Evolutionary conservation across 2,113 vertebrate genomes (phyloP).

Genomic region (Drymodes brunneopygia): DNA sequence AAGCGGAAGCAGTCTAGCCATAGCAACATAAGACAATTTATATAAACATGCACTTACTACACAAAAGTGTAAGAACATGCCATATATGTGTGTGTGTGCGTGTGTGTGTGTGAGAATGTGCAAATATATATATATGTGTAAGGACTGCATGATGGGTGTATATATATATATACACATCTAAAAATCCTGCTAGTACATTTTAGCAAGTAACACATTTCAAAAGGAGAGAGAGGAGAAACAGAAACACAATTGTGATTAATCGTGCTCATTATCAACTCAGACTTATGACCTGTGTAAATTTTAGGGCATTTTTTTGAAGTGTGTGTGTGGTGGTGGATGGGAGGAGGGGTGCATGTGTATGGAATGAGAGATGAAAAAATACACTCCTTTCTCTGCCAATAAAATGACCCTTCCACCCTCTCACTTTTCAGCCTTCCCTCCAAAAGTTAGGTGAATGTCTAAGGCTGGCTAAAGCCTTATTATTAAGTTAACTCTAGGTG

Average conservation of each 20-base stretch:
- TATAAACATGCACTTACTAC: not conserved
- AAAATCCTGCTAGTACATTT: slow-evolving; percentile 25
- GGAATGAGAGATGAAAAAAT: slow-evolving; percentile 53
- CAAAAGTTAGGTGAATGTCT: slow-evolving; percentile 48
- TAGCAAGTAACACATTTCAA: slow-evolving; percentile 40
- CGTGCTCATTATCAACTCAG: slow-evolving; percentile 48
- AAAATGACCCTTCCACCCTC: slow-evolving; percentile 5
- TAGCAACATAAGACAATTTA: not conserved
- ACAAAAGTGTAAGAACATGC: not conserved
- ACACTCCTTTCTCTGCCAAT: not conserved
- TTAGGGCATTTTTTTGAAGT: slow-evolving; percentile 31
- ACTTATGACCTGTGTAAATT: slow-evolving; percentile 36
- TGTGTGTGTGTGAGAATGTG: not conserved
- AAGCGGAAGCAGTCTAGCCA: not conserved
- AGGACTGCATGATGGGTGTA: not conserved
- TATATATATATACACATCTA: not conserved
- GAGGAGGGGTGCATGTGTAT: slow-evolving; percentile 17
- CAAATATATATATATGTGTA: not conserved
- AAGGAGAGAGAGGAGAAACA: slow-evolving; percentile 17
- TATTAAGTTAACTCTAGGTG: slow-evolving; percentile 63
- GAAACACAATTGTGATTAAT: slow-evolving; percentile 66
- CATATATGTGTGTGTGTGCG: too few relatives aligned
- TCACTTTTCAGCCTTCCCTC: slow-evolving; percentile 9
- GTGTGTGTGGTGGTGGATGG: slow-evolving; percentile 19
- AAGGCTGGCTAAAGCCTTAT: slow-evolving; percentile 56